Evolutionary conservation across 2,797 vertebrate genomes (phyloP).

Genomic region (Zalophus californianus): DNA sequence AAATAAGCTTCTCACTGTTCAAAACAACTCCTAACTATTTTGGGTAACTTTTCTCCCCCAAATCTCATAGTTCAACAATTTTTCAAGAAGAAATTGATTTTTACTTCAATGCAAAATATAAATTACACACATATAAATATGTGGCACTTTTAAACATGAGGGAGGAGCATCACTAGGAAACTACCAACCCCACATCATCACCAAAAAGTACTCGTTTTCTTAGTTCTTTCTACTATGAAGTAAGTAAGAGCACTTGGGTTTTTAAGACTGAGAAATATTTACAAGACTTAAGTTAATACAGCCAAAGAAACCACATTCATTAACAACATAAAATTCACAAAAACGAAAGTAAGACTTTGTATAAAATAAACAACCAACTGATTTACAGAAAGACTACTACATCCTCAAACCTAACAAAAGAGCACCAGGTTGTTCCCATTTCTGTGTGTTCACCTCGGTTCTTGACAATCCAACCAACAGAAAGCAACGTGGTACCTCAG

Average conservation of each 20-base stretch:
- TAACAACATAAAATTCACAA: background rate
- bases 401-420: background rate
- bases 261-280: conserved; percentile 2
- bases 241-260: background rate
- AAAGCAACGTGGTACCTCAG: background rate
- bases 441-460: background rate
- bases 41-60: background rate
- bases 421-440: background rate
- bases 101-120: background rate
- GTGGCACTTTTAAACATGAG: background rate
- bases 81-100: conserved; percentile 5
- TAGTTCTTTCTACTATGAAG: background rate
- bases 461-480: background rate
- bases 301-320: background rate
- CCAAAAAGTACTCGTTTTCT: background rate
- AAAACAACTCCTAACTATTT: conserved; percentile 40
- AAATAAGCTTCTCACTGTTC: background rate
- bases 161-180: background rate
- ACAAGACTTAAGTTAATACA: background rate
- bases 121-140: background rate
- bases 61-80: background rate
- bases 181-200: background rate
- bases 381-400: background rate
- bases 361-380: background rate
- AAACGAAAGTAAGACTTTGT: background rate